phyloP scores from a whole-genome alignment of 2,113 vertebrate genomes.

The Zeus faber region DNA sequence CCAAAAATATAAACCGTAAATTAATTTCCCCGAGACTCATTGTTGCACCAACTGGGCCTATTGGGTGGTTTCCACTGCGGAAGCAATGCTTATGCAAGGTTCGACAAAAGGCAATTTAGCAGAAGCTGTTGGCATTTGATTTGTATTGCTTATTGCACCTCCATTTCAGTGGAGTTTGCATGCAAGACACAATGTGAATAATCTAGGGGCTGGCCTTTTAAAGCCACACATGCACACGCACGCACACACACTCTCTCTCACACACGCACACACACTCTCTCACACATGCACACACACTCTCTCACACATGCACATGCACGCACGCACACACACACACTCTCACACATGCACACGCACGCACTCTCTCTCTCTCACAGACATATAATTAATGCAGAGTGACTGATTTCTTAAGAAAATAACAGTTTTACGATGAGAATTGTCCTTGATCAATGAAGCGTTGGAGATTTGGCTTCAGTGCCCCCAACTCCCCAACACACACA shows the following conservation, averaged over 20 bases:
- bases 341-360: slow-evolving; percentile 9
- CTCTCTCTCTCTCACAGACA: too few species aligned
- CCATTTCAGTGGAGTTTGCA: too few species aligned
- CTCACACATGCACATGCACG: slow-evolving; percentile 10
- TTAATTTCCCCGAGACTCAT: too few species aligned
- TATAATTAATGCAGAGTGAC: slow-evolving; percentile 81
- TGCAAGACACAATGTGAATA: slow-evolving; percentile 26
- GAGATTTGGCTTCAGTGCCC: slow-evolving; percentile 71
- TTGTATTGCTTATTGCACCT: too few species aligned
- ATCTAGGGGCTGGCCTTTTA: slow-evolving; percentile 27
- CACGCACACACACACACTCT: neutral
- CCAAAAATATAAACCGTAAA: too few species aligned
- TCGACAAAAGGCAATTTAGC: too few species aligned
- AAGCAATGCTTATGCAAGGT: too few species aligned
- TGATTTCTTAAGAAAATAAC: slow-evolving; percentile 78
- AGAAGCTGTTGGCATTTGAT: too few species aligned
- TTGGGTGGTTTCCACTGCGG: too few species aligned
- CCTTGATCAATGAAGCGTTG: slow-evolving; percentile 70
- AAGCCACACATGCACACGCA: too few species aligned
- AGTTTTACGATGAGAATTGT: slow-evolving; percentile 76
- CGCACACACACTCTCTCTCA: slow-evolving; percentile 1
- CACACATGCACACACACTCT: slow-evolving; percentile 23
- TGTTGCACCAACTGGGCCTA: too few species aligned
- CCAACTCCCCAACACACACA: slow-evolving; percentile 69
- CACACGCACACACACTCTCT: too few species aligned